These are phyloP conservation scores for Emmelina monodactyla DNA, from an alignment of 2,888 invertebrate genomes.

Conservation along the genomic window DNA sequence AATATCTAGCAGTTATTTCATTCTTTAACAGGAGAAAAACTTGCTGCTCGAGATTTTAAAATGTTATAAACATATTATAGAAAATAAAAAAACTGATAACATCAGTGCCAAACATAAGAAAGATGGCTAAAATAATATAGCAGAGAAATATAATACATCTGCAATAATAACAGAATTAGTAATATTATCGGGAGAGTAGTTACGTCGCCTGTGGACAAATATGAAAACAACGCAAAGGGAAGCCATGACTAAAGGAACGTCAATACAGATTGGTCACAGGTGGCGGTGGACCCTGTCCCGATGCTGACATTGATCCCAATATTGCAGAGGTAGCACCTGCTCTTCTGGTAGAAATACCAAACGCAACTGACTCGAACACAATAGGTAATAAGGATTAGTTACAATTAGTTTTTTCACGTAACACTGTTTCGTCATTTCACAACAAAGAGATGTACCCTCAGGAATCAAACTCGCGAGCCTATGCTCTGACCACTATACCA, in stretches of 20 bases:
- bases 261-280: slow-evolving; percentile 5
- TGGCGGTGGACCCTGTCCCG: slow-evolving; percentile 2
- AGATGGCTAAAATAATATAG: neutral
- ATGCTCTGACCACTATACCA: too few species aligned
- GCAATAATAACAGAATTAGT: neutral
- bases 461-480: too few species aligned
- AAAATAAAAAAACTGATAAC: neutral
- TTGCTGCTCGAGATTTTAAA: too few species aligned
- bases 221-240: slow-evolving; percentile 2
- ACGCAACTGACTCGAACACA: slow-evolving; percentile 2
- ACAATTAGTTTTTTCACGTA: too few species aligned
- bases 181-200: neutral
- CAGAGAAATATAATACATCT: neutral
- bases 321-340: neutral
- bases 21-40: too few species aligned
- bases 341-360: slow-evolving; percentile 1
- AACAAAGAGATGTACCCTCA: too few species aligned
- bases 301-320: slow-evolving; percentile 5
- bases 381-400: too few species aligned
- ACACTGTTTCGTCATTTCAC: too few species aligned
- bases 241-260: slow-evolving; percentile 1
- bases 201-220: slow-evolving; percentile 1
- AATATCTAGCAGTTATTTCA: too few species aligned
- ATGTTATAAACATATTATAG: too few species aligned
- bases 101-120: neutral